Base-by-base conservation (phyloP, 2,888 invertebrate genomes). In the Gnatocerus cornutus region DNA sequence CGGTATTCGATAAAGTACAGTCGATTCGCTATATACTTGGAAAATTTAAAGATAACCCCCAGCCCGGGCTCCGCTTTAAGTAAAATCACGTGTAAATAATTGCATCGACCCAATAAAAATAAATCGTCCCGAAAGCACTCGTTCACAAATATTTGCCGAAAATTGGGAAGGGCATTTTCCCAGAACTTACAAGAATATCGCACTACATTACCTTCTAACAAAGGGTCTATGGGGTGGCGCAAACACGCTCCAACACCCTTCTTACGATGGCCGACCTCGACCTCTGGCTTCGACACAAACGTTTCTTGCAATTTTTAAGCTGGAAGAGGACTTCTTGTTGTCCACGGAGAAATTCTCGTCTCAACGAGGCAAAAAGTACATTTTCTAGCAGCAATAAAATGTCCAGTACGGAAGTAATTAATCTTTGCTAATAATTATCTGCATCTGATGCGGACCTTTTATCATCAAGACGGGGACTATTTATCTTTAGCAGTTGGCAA, bases 191-290 rank as follows among this genome's bases (percentile, higher is more conserved):
- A 75, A 77, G 76, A 78, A 75, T 77, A 79, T 78, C 76, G 76
- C 79, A 80, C 73, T 80, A 79, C 81, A 80, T 81, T 81, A 80
- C 79, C 77, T 74, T 71, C 70, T 74, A 73, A 81, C 81, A 81
- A 81, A 79, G 77, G 76, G 67, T 71, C 73, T 76, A 78, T 76
- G 78, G 76, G 76, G 75, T 71, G 73, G 71, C 72, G 76, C 74
- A 74, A 78, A 77, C 74, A 79, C 76, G 75, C 74, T 71, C 77
- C 74, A 74, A 74, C 79, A 76, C 78, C 75, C 77, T 73, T 70
- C 77, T 77, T 78, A 76, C 75, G 76, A 77, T 76, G 75, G 75
- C 73, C 76, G 72, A 46, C 46, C 46, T 16, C 46, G 14, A 16
- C 46, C 46, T 16, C 16, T 46, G 7, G 13, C 1, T 46, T 16